Evolutionary conservation across 2,888 invertebrate species (phyloP).

Genomic region (Rugalucina vietnamica): DNA sequence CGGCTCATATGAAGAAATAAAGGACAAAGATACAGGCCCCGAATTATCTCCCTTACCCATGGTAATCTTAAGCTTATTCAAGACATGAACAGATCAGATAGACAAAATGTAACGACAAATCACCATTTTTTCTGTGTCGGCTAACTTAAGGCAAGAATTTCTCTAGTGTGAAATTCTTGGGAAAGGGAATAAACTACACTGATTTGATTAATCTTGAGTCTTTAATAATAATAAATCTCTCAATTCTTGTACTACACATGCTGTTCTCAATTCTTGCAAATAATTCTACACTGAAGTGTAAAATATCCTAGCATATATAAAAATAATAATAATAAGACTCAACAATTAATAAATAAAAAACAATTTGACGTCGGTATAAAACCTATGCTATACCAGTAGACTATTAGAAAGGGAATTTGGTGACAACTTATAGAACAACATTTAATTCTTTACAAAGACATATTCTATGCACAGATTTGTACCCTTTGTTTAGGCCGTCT

Average conservation of each 20-base stretch:
- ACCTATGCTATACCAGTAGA: background rate
- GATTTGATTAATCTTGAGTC: background rate
- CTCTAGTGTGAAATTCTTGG: background rate
- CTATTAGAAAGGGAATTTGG: no score
- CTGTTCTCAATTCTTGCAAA: background rate
- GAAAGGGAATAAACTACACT: background rate
- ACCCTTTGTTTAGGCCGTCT: no score
- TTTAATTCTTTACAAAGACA: no score
- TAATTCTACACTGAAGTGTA: background rate
- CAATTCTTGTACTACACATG: background rate
- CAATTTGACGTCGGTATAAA: constrained; percentile 6
- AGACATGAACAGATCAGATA: background rate
- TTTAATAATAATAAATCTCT: background rate
- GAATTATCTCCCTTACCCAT: no score
- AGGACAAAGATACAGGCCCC: no score
- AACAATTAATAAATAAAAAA: constrained; percentile 15
- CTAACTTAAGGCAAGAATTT: background rate
- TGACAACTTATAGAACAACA: no score
- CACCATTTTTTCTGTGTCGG: no score
- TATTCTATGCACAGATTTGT: no score
- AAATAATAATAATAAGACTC: constrained; percentile 17
- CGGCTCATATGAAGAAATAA: no score
- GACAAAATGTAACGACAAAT: no score
- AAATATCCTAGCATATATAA: background rate
- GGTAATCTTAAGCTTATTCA: background rate